Evolutionary conservation across 2,797 vertebrate genomes (phyloP).

Genomic region (Cirrhinus molitorella): DNA sequence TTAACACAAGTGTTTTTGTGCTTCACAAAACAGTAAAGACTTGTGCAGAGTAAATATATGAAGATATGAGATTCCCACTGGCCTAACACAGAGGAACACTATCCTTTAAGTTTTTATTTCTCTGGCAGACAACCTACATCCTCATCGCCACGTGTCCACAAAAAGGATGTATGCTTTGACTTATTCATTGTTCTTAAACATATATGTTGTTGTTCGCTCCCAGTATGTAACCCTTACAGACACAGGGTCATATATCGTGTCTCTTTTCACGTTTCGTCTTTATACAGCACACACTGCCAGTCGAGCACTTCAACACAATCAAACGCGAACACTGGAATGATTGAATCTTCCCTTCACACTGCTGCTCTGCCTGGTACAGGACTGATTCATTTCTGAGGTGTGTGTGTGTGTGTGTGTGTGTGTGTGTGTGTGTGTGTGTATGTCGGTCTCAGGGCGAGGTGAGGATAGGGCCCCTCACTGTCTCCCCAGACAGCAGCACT

Average conservation of each 20-base stretch:
- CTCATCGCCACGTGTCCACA: neutral
- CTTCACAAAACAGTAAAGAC: neutral
- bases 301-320: constrained; percentile 29
- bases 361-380: constrained; percentile 60
- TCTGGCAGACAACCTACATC: constrained; percentile 5
- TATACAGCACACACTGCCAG: constrained; percentile 20
- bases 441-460: constrained; percentile 61
- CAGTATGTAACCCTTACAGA: constrained; percentile 4
- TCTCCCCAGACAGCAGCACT: constrained; percentile 66
- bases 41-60: neutral
- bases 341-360: constrained; percentile 50
- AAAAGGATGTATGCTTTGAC: constrained; percentile 19
- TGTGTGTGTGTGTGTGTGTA: constrained; percentile 48
- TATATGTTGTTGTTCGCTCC: constrained; percentile 30
- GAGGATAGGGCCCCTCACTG: constrained; percentile 72
- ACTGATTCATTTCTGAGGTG: constrained; percentile 57
- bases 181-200: constrained; percentile 32
- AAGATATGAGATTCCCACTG: neutral
- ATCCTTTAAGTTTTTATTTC: constrained; percentile 16
- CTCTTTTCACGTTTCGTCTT: constrained; percentile 28
- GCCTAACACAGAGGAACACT: neutral
- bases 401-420: constrained; percentile 49
- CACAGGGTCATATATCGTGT: constrained; percentile 1
- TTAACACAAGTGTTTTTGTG: neutral
- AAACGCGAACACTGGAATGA: constrained; percentile 53